Evolutionary conservation across 2,888 invertebrate genomes (phyloP), one percentile per base, ranked within the genome.

Genomic region (Catocala fraxini): DNA sequence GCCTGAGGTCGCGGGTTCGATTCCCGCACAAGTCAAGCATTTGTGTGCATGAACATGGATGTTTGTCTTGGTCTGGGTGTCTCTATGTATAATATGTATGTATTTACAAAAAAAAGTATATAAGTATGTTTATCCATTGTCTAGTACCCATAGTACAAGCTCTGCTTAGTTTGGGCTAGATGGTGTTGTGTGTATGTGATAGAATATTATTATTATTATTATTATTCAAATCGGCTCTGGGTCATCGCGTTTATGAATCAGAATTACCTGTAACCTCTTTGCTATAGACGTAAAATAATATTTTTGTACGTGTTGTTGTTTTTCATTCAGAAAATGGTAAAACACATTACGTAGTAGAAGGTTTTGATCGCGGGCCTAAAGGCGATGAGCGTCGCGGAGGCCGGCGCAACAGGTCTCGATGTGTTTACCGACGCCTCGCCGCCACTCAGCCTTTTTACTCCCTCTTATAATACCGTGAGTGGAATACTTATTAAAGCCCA

Each of bases 401-500:
- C 35, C 48, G 39, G 41, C 58, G 77, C 75, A 75, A 75, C 75
- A 75, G 71, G 75, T 75, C 58, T 25, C 63, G 52, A 67, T 56
- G 53, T 72, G 65, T 74, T 67, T 69, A 62, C 65, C 52, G 63
- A 46, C 51, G 59, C 47, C 25, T 48, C 51, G 33, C 62, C 58
- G 34, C 56, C 58, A 62, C 61, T 61, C 48, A 48, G 12, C 42
- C 35, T 52, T 59, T 57, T 47, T 42, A 43, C 65, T 45, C 55
- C 49, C 59, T 46, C 52, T 45, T 57, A 59, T 58, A 59, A 51
- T 46, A 55, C 57, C 71, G 75, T 75, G 75, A 60, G 56, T 48
- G 41, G 77, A 77, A 75, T 75, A 75, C 65, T 70, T 76, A 75
- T 61, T 62, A 68, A 62, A 61, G 53, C 65, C 56, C 34, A 65